Evolutionary conservation across 2,888 invertebrate genomes (phyloP).

Genomic region (Latrodectus hesperus): DNA sequence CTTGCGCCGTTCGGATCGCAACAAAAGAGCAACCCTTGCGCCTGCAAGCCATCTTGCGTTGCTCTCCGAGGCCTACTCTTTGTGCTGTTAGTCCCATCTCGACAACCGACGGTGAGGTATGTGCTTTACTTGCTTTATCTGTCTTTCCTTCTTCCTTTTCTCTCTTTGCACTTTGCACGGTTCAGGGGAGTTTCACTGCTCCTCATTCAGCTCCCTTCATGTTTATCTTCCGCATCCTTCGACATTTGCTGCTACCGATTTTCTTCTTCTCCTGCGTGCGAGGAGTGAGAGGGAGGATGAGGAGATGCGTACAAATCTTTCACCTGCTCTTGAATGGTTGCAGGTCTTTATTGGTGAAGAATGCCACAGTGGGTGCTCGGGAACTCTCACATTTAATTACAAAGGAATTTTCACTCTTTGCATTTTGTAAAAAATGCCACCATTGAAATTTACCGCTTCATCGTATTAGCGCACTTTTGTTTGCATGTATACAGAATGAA

Average conservation of each 20-base stretch:
- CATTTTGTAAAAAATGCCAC: too few species aligned
- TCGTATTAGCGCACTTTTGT: too few species aligned
- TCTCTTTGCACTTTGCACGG: not conserved
- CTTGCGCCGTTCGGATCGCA: constrained; percentile 33
- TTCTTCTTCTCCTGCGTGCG: constrained; percentile 7
- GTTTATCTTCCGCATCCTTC: constrained; percentile 4
- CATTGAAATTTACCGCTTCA: too few species aligned
- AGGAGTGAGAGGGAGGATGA: not conserved
- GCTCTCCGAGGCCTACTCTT: constrained; percentile 46
- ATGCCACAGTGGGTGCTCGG: constrained; percentile 13
- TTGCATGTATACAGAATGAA: too few species aligned
- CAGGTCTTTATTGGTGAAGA: constrained; percentile 36
- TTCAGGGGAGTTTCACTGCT: not conserved
- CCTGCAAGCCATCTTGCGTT: constrained; percentile 62
- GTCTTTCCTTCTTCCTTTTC: constrained; percentile 16
- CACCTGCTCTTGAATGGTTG: constrained; percentile 36
- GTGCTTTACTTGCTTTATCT: constrained; percentile 12
- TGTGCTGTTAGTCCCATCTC: constrained; percentile 60
- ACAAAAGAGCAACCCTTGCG: constrained; percentile 45
- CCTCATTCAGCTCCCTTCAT: not conserved
- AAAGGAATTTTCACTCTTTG: not conserved
- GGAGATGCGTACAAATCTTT: constrained; percentile 22
- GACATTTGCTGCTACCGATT: not conserved
- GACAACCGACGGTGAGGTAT: constrained; percentile 64
- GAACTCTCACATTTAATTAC: constrained; percentile 32